A percentile compares a stretch with the other conserved stretches of the same genome.
These are phyloP conservation scores for Festucalex cinctus DNA, from an alignment of 2,113 vertebrate species.

Conservation along the genomic window DNA sequence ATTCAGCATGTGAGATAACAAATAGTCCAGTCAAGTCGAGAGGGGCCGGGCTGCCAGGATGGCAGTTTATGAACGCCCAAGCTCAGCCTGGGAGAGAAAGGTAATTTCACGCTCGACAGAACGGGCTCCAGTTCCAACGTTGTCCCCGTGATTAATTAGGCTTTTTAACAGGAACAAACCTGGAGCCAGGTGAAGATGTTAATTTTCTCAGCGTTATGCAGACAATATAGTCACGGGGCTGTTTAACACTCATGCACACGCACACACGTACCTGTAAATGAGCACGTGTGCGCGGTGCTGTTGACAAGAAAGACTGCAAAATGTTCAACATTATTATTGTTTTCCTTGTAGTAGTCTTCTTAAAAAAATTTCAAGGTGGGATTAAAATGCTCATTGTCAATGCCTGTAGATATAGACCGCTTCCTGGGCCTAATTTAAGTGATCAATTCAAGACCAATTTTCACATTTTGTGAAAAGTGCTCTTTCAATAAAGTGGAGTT, in stretches of 20 bases:
- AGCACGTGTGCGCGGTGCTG: neutral
- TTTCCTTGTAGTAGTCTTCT: neutral
- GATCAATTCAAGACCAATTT: too few species aligned
- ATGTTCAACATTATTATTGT: neutral
- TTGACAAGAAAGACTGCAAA: neutral
- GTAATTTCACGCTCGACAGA: constrained; percentile 70
- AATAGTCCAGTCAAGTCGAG: constrained; percentile 36
- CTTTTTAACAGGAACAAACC: constrained; percentile 66
- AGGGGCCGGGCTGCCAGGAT: constrained; percentile 57
- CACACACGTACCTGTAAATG: neutral
- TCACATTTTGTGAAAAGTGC: too few species aligned
- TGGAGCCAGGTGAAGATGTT: constrained; percentile 71
- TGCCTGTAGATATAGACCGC: too few species aligned
- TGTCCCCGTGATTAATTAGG: constrained; percentile 72
- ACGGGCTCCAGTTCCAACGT: constrained; percentile 54
- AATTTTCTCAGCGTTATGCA: constrained; percentile 59
- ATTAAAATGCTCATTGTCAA: too few species aligned
- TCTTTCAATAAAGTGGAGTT: too few species aligned
- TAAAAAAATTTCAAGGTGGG: neutral
- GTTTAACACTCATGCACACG: neutral
- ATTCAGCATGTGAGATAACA: constrained; percentile 45
- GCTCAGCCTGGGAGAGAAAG: constrained; percentile 59
- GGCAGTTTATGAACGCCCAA: constrained; percentile 66
- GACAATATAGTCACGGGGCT: constrained; percentile 44
- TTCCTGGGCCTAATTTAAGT: too few species aligned